Base-by-base conservation (phyloP, 1,140 invertebrate species). In the Diabrotica virgifera region DNA sequence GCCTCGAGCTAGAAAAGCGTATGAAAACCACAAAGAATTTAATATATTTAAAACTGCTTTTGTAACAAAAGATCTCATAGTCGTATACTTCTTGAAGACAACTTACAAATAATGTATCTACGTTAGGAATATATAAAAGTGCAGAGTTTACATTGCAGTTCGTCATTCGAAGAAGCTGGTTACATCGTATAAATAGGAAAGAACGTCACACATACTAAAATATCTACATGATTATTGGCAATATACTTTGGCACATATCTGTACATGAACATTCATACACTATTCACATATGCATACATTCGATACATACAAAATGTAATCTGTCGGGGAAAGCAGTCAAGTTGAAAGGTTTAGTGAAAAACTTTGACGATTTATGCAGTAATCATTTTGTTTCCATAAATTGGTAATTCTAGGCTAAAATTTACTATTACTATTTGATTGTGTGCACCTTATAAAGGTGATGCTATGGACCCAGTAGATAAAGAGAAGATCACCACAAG, bases 211-310 rank as follows among this genome's bases (percentile, higher is more conserved):
- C 40, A 46, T 46, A 46, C 40, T 10, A 8, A 46, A 46, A 46
- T 46, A 46, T 46, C 40, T n/a, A 46, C 40, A 46, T 46, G 8
- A 46, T 46, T 10, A 46, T 46, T 46, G 40, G 40, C 40, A 46
- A 46, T 46, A 46, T 46, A 46, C 40, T 46, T 46, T 46, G 40
- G 40, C 40, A 46, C 40, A 46, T 46, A 46, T 46, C 40, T 46
- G 40, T 46, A 46, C 40, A 46, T 8, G n/a, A 46, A 46, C 40
- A 46, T 46, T 46, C n/a, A 46, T 10, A 8, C 40, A n/a, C 40
- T 46, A 46, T 46, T 46, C 8, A 46, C 40, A 46, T 46, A 10
- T 46, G 8, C 40, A 46, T 46, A 46, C 40, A 46, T 46, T 46
- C 4, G 2, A 46, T 46, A 46, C 8, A 46, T n/a, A 46, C 3